A percentile compares a stretch with the other conserved stretches of the same genome.
These are phyloP conservation scores for Galemys pyrenaicus DNA, from an alignment of 2,113 vertebrate genomes.

Conservation along the genomic window DNA sequence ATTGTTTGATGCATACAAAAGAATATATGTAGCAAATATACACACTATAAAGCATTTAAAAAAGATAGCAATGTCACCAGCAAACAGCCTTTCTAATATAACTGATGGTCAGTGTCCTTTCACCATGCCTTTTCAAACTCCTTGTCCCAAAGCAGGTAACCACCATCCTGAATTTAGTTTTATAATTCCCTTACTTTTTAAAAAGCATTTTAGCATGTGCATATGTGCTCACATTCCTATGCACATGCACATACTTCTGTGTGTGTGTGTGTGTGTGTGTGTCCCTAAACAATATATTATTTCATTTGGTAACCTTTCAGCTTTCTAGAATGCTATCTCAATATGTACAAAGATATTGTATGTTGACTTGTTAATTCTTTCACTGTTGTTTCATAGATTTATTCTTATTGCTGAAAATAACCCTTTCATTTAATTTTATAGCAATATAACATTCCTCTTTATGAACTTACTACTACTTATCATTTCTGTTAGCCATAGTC, in stretches of 20 bases:
- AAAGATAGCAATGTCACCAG: not conserved
- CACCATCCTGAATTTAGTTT: not conserved
- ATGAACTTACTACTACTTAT: not conserved
- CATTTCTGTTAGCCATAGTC: not conserved
- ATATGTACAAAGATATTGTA: not conserved
- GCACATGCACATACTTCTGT: too few species aligned
- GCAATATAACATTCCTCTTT: not conserved
- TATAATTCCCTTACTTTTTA: not conserved
- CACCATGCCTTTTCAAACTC: not conserved
- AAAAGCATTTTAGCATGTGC: not conserved
- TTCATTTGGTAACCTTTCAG: not conserved
- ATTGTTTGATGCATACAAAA: not conserved
- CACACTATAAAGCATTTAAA: not conserved
- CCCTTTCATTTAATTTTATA: not conserved
- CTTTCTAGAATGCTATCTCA: not conserved
- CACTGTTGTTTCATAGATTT: not conserved
- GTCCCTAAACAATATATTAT: not conserved
- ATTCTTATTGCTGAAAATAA: not conserved
- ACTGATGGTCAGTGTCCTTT: accelerated
- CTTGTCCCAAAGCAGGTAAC: not conserved
- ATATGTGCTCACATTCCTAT: too few species aligned
- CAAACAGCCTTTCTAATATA: not conserved
- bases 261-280: not conserved
- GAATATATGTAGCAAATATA: not conserved
- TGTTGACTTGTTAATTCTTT: not conserved